Evolutionary conservation across 2,113 vertebrate species (phyloP).

Genomic region (Sterna hirundo): DNA sequence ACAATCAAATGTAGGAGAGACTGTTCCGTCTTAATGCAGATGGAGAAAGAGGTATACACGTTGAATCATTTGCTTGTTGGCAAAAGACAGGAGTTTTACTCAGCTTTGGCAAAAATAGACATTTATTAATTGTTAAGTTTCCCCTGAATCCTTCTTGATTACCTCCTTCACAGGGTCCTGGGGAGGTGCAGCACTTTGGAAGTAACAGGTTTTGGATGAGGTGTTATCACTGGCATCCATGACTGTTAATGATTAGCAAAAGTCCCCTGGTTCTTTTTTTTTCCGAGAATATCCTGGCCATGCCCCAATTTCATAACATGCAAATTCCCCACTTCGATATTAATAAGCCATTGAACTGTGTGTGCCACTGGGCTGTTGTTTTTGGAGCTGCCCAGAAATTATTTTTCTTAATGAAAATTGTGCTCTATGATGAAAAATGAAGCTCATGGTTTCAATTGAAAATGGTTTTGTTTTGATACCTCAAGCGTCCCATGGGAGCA

Average conservation of each 20-base stretch:
- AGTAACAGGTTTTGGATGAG: slow-evolving; percentile 4
- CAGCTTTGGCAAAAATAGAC: background rate
- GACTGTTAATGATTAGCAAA: slow-evolving; percentile 15
- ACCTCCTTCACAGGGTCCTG: background rate
- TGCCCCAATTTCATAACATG: slow-evolving; percentile 16
- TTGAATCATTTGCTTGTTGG: background rate
- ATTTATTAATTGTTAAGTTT: background rate
- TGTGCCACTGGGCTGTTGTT: slow-evolving; percentile 38
- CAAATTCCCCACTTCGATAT: slow-evolving; percentile 14
- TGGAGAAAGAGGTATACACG: background rate
- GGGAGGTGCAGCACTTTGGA: background rate
- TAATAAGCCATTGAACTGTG: slow-evolving; percentile 61
- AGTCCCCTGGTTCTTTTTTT: slow-evolving; percentile 17
- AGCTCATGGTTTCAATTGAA: slow-evolving; percentile 24
- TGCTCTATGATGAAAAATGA: slow-evolving; percentile 31
- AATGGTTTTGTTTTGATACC: slow-evolving; percentile 55
- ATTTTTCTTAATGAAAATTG: slow-evolving; percentile 56
- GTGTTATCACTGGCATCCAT: background rate
- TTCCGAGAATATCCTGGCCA: slow-evolving; percentile 48
- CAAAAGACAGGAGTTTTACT: background rate
- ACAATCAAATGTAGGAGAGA: background rate
- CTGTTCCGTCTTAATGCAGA: background rate
- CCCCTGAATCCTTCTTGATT: background rate
- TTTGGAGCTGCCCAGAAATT: slow-evolving; percentile 45
- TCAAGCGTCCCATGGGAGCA: background rate